Conservation (phyloP, 2,113 vertebrate genomes). For the Felis chaus region DNA sequence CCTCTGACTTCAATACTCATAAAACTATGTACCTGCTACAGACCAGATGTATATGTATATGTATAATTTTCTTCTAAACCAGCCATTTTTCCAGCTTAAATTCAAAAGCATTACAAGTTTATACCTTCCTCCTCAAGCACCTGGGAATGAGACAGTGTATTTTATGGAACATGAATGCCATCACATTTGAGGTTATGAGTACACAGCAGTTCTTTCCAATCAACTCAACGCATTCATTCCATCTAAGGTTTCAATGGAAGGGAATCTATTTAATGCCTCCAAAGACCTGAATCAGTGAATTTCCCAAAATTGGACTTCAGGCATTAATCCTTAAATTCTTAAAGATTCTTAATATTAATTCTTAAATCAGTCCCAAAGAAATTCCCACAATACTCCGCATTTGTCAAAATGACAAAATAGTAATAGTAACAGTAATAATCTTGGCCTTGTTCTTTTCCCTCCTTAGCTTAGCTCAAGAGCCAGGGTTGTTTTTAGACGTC, state of each 20-base stretch:
- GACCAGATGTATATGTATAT: neutral
- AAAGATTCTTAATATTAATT: neutral
- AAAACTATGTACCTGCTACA: neutral
- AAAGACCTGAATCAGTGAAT: neutral
- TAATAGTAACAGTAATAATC: neutral
- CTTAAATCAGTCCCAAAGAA: neutral
- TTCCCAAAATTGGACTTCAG: neutral
- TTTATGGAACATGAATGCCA: too few relatives aligned
- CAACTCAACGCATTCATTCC: neutral
- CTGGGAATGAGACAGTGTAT: neutral
- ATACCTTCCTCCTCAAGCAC: neutral
- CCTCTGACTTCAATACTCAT: neutral
- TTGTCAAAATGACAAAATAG: neutral
- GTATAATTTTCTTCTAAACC: neutral
- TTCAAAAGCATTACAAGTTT: neutral
- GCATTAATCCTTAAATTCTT: neutral
- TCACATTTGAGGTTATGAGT: neutral
- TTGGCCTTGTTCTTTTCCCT: neutral
- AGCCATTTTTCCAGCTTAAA: neutral
- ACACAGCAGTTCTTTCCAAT: neutral
- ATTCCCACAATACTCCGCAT: neutral
- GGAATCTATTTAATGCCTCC: neutral
- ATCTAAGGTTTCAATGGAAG: neutral
- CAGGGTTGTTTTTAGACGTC: neutral
- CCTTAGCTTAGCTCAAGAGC: neutral